Conservation (phyloP, 2,113 vertebrate species). For the Ailurus styani region DNA sequence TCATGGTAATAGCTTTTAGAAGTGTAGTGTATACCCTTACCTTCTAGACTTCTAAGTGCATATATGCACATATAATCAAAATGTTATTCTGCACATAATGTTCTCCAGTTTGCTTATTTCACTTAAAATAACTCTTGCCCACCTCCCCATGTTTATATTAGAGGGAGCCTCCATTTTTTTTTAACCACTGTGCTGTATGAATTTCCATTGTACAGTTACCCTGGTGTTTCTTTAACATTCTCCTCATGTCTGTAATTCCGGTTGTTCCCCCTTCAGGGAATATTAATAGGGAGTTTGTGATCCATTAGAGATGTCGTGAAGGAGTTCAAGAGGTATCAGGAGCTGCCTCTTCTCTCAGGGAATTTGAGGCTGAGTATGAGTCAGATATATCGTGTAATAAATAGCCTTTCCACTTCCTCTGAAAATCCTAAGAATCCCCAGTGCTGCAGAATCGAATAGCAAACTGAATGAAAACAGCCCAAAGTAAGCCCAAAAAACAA, state of each 20-base stretch:
- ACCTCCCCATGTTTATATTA: background rate
- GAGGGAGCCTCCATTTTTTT: background rate
- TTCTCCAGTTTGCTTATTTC: background rate
- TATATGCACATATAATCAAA: background rate
- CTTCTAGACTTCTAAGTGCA: background rate
- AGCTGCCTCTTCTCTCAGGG: background rate
- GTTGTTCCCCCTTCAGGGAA: background rate
- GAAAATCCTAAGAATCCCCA: slow-evolving; percentile 2
- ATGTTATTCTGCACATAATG: background rate
- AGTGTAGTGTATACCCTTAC: background rate
- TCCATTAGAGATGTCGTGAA: background rate
- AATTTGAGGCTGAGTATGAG: slow-evolving; percentile 24
- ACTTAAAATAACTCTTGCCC: background rate
- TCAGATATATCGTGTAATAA: slow-evolving; percentile 6
- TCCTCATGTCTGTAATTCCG: background rate
- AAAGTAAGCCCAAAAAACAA: no score
- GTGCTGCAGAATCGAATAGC: background rate
- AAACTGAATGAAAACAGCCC: background rate
- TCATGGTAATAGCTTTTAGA: background rate
- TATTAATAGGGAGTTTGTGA: background rate
- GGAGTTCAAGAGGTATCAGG: background rate
- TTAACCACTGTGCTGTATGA: background rate
- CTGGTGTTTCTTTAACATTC: background rate
- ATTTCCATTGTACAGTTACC: background rate
- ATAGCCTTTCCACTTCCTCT: background rate